Evolutionary conservation across 2,113 vertebrate genomes (phyloP), one percentile per base, ranked within the genome.

Genomic region (Lepus timidus): DNA sequence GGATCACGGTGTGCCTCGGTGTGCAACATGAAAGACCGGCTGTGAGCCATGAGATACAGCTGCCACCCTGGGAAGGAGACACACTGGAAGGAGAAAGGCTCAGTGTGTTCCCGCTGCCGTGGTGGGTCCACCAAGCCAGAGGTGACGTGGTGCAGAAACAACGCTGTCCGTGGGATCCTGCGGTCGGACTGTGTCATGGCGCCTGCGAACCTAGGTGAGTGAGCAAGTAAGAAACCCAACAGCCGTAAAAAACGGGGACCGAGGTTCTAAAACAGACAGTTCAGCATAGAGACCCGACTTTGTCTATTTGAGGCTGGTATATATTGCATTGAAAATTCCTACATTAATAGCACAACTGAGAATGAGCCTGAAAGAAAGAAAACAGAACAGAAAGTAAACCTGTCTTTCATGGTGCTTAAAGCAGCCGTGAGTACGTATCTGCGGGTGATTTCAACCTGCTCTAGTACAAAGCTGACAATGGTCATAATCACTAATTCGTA

Each of bases 51-150:
- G 73, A 81, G 70, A 82, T 1, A 14, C 1, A n/a, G 49, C 67
- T 31, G 9, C 61, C 49, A 51, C 3, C 13, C 22, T 64, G 64
- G 3, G 9, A 80, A 58, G 0, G 12, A 70, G 27, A 6, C 29
- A 13, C 55, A 58, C 3, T 0, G 76, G 67, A 58, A 39, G 11
- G 1, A 75, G 87, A 36, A 36, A 68, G 20, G 0, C 0, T 36
- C 29, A 10, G 13, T 0, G 3, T 3, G 6, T 36, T 14, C 67
- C 62, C 68, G 8, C 6, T 1, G 9, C 0, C 0, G 9, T 20
- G 3, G 0, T 0, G 52, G 27, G 27, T 11, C 65, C 33, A 1
- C 7, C 52, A 29, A 3, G 33, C 19, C 14, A 7, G 29, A 64
- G 14, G 44, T 44, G 44, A 44, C 36, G 52, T 10, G 44, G 9